Evolutionary conservation across 1,140 invertebrate genomes (phyloP).

Genomic region (Brachionus rotundiformis): DNA sequence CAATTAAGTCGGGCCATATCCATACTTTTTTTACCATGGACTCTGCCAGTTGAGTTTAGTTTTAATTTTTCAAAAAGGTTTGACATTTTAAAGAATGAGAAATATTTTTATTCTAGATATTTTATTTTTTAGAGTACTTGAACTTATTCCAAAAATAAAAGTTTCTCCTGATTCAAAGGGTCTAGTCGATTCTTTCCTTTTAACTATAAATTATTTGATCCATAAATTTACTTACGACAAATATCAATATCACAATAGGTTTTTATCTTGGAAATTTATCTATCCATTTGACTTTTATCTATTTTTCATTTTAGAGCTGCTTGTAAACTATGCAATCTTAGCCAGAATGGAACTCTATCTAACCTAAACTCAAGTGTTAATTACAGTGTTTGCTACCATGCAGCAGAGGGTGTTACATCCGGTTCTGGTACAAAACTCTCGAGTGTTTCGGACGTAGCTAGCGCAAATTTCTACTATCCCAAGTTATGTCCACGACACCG

Average conservation of each 20-base stretch:
- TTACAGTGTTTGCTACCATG: constrained; percentile 1
- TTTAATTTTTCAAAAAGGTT: constrained; percentile 39
- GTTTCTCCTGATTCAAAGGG: constrained; percentile 5
- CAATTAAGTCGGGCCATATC: constrained; percentile 48
- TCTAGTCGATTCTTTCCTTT: constrained; percentile 23
- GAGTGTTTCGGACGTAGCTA: neutral
- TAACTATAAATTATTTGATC: constrained; percentile 44
- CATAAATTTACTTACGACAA: constrained; percentile 48
- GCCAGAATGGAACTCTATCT: neutral
- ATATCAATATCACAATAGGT: constrained; percentile 44
- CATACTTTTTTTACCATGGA: constrained; percentile 44
- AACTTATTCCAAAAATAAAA: constrained; percentile 36
- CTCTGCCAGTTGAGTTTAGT: constrained; percentile 41
- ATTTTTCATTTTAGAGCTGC: neutral
- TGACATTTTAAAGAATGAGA: neutral
- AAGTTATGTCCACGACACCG: constrained; percentile 48
- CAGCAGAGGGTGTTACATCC: neutral
- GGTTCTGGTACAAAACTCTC: neutral
- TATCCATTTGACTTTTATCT: neutral
- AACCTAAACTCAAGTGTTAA: neutral
- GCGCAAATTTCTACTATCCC: constrained; percentile 8
- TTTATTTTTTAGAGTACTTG: constrained; percentile 2
- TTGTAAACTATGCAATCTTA: constrained; percentile 28
- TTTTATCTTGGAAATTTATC: neutral
- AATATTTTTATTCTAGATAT: neutral